Percentiles rank a stretch among this genome's conserved stretches.
Evolutionary conservation across 2,113 vertebrate genomes (phyloP).

Genomic region (Rhynchopsitta pachyrhyncha): DNA sequence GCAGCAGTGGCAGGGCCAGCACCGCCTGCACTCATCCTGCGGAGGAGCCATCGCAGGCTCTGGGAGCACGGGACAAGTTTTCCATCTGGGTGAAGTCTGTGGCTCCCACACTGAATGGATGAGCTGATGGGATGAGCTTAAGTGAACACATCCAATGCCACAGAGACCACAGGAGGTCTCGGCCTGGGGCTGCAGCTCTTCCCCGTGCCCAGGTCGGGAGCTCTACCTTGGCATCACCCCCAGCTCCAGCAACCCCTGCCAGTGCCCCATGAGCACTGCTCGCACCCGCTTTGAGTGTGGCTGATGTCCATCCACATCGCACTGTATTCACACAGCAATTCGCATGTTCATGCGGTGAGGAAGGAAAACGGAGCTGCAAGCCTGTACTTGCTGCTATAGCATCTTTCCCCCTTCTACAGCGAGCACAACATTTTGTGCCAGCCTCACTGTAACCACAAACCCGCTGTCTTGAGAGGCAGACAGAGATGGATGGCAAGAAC

Average conservation of each 20-base stretch:
- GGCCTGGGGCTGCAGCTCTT: neutral
- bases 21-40: fast-evolving
- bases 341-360: fast-evolving
- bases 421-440: neutral
- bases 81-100: neutral
- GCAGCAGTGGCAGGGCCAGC: neutral
- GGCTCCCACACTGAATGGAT: neutral
- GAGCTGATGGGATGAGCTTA: neutral
- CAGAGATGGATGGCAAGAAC: slow-evolving; percentile 4
- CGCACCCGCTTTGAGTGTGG: neutral
- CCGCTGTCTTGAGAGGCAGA: neutral
- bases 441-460: neutral
- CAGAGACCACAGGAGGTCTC: neutral
- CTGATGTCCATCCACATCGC: fast-evolving
- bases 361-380: neutral
- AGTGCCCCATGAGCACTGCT: fast-evolving
- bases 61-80: fast-evolving
- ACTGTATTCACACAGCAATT: fast-evolving
- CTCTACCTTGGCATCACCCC: neutral
- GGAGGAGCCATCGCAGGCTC: neutral
- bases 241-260: fast-evolving
- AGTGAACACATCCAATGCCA: neutral
- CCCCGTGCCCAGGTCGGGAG: fast-evolving
- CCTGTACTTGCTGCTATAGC: fast-evolving
- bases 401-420: neutral